These are phyloP conservation scores for Pilophorus perplexus DNA, from an alignment of 2,888 invertebrate species.

Conservation along the genomic window DNA sequence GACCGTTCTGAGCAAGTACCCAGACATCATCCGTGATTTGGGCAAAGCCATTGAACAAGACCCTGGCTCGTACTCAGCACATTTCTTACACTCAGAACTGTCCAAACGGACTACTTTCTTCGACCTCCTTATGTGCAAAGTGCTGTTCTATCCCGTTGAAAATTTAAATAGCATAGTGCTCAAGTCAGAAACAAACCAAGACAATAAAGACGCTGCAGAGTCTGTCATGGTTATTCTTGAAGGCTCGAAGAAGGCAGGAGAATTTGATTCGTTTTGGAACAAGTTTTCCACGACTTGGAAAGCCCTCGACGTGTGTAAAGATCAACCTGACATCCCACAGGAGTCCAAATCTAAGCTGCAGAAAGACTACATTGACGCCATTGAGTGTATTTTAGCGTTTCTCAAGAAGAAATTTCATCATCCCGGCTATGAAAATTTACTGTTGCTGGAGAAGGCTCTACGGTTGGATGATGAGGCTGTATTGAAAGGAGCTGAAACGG, in stretches of 20 bases:
- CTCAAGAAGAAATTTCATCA: conserved; percentile 7
- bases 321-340: not conserved
- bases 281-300: conserved; percentile 16
- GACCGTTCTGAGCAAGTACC: conserved; percentile 7
- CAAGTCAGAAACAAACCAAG: conserved; percentile 11
- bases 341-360: not conserved
- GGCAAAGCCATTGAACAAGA: not conserved
- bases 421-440: conserved; percentile 10
- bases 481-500: not conserved
- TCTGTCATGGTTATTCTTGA: conserved; percentile 28
- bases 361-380: not conserved
- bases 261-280: conserved; percentile 17
- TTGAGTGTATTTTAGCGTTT: conserved; percentile 4
- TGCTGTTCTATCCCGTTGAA: conserved; percentile 32
- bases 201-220: conserved; percentile 18
- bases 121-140: conserved; percentile 18
- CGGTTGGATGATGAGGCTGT: conserved; percentile 10
- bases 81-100: not conserved
- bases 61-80: not conserved
- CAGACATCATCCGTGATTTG: not conserved
- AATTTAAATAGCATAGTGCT: conserved; percentile 8
- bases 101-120: conserved; percentile 22
- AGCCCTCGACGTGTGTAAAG: not conserved
- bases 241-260: conserved; percentile 8
- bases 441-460: conserved; percentile 23